These are phyloP conservation scores for Keiferia lycopersicella DNA, from an alignment of 2,888 invertebrate species.

Conservation along the genomic window DNA sequence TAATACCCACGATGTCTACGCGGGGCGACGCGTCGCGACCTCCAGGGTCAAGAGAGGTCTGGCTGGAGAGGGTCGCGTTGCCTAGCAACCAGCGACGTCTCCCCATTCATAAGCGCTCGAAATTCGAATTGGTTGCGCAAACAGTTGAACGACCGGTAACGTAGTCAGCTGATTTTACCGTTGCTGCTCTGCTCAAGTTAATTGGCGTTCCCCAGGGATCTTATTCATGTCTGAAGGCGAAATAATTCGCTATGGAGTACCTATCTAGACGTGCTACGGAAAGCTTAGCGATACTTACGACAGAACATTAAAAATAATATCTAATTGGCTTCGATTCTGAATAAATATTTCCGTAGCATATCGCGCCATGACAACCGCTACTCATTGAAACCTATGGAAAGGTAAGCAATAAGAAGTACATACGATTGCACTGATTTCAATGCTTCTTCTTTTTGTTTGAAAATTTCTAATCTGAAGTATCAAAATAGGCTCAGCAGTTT, in stretches of 20 bases:
- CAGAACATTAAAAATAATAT: no score
- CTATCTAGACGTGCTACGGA: not conserved
- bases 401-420: no score
- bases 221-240: not conserved
- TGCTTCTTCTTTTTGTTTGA: no score
- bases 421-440: no score
- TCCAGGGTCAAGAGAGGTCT: constrained; percentile 57
- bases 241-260: not conserved
- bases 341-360: no score
- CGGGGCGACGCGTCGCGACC: constrained; percentile 48
- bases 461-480: no score
- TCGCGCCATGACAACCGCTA: no score
- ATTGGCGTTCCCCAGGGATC: constrained; percentile 16
- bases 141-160: constrained; percentile 24
- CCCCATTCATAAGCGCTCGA: constrained; percentile 50
- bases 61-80: constrained; percentile 57
- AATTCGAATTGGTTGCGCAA: constrained; percentile 27
- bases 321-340: no score
- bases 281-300: not conserved
- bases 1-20: no score
- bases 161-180: constrained; percentile 15
- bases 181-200: not conserved
- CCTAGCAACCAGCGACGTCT: constrained; percentile 54
- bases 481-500: no score
- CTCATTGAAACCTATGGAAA: no score